A percentile compares a stretch with the other conserved stretches of the same genome.
Evolutionary conservation across 2,888 invertebrate species (phyloP).

Genomic region (Catocala nupta): DNA sequence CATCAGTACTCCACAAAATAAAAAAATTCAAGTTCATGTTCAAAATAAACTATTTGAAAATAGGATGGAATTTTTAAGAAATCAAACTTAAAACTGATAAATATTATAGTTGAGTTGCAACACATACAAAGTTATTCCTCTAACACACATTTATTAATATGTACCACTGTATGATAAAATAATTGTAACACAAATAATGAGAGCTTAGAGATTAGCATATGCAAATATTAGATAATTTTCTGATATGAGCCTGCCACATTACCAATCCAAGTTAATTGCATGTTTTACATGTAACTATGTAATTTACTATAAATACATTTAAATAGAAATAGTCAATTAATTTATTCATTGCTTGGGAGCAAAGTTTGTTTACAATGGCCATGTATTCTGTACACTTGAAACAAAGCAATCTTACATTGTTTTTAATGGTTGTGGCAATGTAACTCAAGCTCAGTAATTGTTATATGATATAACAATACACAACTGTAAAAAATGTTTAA

Average conservation of each 20-base stretch:
- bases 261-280: background rate
- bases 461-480: conserved; percentile 22
- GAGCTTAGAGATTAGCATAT: conserved; percentile 3
- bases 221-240: conserved; percentile 20
- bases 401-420: background rate
- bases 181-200: background rate
- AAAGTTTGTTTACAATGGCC: too few species aligned
- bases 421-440: conserved; percentile 19
- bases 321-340: background rate
- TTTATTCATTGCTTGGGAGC: too few species aligned
- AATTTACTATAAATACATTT: background rate
- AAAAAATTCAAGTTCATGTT: too few species aligned
- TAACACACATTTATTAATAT: too few species aligned
- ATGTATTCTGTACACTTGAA: background rate
- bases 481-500: conserved; percentile 29
- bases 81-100: too few species aligned
- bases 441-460: conserved; percentile 15
- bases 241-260: conserved; percentile 12
- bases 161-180: too few species aligned
- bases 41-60: too few species aligned
- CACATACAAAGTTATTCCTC: too few species aligned
- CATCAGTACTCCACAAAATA: too few species aligned
- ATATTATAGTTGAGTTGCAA: too few species aligned
- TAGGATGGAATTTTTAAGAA: too few species aligned
- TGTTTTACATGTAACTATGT: background rate